Conservation (phyloP, 2,797 vertebrate species). For the Gymnoscopelus braueri region DNA sequence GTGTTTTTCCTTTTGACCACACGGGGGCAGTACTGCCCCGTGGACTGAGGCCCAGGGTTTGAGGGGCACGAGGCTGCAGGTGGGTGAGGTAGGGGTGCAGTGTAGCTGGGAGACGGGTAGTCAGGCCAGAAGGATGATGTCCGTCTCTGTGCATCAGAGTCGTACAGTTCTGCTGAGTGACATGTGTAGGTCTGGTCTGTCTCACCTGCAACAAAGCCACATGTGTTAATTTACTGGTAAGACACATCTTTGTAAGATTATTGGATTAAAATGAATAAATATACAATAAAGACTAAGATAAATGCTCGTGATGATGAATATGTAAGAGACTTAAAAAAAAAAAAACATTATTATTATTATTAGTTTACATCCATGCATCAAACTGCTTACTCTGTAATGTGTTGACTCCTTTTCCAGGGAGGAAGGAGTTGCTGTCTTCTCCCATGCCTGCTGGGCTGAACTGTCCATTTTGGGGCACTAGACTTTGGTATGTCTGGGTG, state of each 20-base stretch:
- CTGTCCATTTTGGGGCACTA: conserved; percentile 69
- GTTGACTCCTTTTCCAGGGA: conserved; percentile 50
- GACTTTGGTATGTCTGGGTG: conserved; percentile 77
- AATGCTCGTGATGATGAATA: no score
- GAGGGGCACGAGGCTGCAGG: conserved; percentile 52
- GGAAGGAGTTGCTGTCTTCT: conserved; percentile 69
- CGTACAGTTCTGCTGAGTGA: conserved; percentile 58
- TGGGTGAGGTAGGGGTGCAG: conserved; percentile 53
- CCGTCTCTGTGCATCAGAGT: conserved; percentile 70
- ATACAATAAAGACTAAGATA: background rate
- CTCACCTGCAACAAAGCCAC: conserved; percentile 61
- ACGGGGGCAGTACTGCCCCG: conserved; percentile 80
- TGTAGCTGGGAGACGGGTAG: conserved; percentile 69
- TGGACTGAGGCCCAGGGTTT: conserved; percentile 45
- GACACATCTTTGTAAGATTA: background rate
- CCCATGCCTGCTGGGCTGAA: conserved; percentile 72
- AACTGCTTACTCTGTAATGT: conserved; percentile 51
- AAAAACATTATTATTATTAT: no score
- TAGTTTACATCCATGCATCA: background rate
- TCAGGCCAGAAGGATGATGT: conserved; percentile 74
- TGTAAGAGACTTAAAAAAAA: no score
- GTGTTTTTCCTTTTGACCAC: conserved; percentile 78
- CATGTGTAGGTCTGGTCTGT: conserved; percentile 66
- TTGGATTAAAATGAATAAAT: background rate
- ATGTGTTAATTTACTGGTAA: background rate